phyloP scores from a whole-genome alignment of 2,888 invertebrate species.

The Nemotelus nigrinus region DNA sequence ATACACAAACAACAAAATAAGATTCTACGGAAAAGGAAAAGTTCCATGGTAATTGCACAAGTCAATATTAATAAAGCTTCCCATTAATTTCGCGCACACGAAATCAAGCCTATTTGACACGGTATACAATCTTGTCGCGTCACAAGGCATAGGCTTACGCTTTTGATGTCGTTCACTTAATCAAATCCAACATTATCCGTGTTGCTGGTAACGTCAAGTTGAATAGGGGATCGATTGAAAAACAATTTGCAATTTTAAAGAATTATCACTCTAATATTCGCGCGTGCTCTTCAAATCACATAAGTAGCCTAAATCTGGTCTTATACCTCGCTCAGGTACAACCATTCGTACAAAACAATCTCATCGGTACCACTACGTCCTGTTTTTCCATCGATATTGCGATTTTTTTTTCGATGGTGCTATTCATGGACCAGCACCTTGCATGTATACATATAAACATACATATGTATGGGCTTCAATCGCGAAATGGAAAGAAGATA shows the following conservation, averaged over 20 bases:
- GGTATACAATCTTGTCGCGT: neutral
- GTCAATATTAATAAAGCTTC: slow-evolving; percentile 36
- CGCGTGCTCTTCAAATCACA: slow-evolving; percentile 64
- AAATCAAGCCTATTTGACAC: neutral
- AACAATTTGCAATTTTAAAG: slow-evolving; percentile 65
- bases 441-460: too few species aligned
- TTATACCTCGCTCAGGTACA: slow-evolving; percentile 51
- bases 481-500: too few species aligned
- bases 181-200: slow-evolving; percentile 50
- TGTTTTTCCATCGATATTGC: neutral
- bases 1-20: too few species aligned
- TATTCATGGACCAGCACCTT: neutral
- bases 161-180: slow-evolving; percentile 51
- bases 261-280: slow-evolving; percentile 65
- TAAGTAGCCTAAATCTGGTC: slow-evolving; percentile 64
- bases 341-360: slow-evolving; percentile 21
- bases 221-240: slow-evolving; percentile 62
- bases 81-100: slow-evolving; percentile 21
- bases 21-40: too few species aligned
- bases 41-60: neutral
- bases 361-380: neutral
- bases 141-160: slow-evolving; percentile 42
- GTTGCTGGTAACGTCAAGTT: slow-evolving; percentile 7
- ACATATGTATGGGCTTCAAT: too few species aligned
- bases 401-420: slow-evolving; percentile 10